These are phyloP conservation scores for Acrossocheilus wenchowensis DNA, from an alignment of 2,797 vertebrate species.

Conservation along the genomic window DNA sequence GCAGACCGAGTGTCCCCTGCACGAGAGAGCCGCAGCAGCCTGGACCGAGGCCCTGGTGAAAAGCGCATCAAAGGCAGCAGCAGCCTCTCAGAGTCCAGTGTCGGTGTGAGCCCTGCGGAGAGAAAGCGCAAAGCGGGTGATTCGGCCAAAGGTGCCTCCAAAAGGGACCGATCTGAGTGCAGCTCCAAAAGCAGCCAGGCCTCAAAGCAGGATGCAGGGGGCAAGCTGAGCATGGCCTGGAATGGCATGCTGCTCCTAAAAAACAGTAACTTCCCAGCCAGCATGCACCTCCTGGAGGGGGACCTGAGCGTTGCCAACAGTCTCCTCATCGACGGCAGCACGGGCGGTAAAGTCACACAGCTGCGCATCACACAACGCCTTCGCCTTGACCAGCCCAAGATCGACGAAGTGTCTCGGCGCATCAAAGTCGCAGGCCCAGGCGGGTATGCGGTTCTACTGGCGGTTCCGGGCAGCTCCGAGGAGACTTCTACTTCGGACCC, in stretches of 20 bases:
- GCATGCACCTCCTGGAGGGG: constrained; percentile 97
- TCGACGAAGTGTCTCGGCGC: constrained; percentile 97
- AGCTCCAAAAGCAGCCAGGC: constrained; percentile 72
- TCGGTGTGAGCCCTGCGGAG: constrained; percentile 65
- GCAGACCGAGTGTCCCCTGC: constrained; percentile 85
- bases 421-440: constrained; percentile 97
- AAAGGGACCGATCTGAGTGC: constrained; percentile 81
- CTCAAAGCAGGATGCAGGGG: constrained; percentile 74
- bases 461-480: constrained; percentile 89
- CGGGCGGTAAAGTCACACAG: constrained; percentile 90
- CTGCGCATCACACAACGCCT: constrained; percentile 98
- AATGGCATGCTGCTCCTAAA: constrained; percentile 97
- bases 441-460: constrained; percentile 93
- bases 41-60: constrained; percentile 84
- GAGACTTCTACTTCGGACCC: constrained; percentile 79
- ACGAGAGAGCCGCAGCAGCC: constrained; percentile 84
- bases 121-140: constrained; percentile 83
- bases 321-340: constrained; percentile 88
- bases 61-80: constrained; percentile 76
- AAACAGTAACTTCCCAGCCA: constrained; percentile 98
- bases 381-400: constrained; percentile 97
- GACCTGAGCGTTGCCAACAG: constrained; percentile 91
- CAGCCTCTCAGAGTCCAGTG: constrained; percentile 67
- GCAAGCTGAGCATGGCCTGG: constrained; percentile 92
- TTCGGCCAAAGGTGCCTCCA: constrained; percentile 82